phyloP scores from a whole-genome alignment of 2,113 vertebrate species.

The Meriones unguiculatus region DNA sequence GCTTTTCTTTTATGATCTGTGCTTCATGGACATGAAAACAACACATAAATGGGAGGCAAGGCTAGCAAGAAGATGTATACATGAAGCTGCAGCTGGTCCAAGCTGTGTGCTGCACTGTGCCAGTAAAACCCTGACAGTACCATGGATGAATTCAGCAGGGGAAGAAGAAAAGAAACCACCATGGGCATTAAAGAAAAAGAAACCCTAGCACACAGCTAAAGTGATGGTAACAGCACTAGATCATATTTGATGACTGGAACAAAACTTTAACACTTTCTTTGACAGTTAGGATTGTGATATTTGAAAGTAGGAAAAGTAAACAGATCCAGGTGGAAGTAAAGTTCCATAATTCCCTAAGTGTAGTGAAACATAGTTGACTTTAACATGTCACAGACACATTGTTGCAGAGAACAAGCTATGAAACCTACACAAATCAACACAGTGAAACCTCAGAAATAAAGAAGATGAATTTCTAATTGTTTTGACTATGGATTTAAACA shows the following conservation, averaged over 20 bases:
- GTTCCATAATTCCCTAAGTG: background rate
- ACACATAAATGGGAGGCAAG: background rate
- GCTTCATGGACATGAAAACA: background rate
- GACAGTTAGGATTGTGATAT: background rate
- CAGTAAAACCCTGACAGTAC: background rate
- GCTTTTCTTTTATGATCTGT: background rate
- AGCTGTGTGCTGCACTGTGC: background rate
- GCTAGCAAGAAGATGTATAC: background rate
- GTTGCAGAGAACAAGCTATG: background rate
- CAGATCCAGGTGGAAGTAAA: background rate
- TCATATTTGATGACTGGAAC: background rate
- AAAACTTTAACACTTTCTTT: background rate
- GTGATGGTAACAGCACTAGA: background rate
- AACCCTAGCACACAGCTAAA: background rate
- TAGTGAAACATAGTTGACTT: background rate
- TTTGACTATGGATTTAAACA: background rate
- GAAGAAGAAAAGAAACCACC: background rate
- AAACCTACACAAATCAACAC: background rate
- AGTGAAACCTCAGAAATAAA: background rate
- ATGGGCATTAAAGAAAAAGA: slow-evolving; percentile 11
- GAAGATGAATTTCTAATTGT: background rate
- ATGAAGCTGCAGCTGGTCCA: background rate
- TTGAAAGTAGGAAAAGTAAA: background rate
- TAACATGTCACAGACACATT: background rate
- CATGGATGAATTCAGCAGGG: background rate